Percentiles rank a stretch among this genome's conserved stretches.
These are phyloP conservation scores for Tylochromis polylepis DNA, from an alignment of 2,113 vertebrate genomes.

Conservation along the genomic window DNA sequence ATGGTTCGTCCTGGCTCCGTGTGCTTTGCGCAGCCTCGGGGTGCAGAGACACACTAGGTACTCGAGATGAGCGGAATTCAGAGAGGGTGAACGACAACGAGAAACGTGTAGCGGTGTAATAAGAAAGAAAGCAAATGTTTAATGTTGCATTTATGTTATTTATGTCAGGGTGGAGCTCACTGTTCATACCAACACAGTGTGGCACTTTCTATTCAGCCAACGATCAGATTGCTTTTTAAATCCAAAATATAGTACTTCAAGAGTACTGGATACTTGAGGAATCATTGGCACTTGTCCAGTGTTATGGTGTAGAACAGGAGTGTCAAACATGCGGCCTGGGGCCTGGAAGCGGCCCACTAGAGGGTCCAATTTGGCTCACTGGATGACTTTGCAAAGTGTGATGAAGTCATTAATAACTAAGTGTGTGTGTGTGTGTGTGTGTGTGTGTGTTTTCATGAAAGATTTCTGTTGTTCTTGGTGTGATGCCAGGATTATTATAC, in stretches of 20 bases:
- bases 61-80: neutral
- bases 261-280: neutral
- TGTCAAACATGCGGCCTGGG: neutral
- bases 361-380: neutral
- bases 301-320: neutral
- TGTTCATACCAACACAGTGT: neutral
- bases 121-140: neutral
- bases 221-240: neutral
- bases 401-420: neutral
- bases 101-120: neutral
- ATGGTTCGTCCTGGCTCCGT: neutral
- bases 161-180: neutral
- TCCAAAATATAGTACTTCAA: neutral
- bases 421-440: no score
- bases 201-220: neutral
- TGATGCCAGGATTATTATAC: neutral
- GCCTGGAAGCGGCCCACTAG: neutral
- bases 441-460: neutral
- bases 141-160: neutral
- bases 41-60: neutral
- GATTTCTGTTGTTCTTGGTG: neutral
- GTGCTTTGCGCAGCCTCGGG: neutral
- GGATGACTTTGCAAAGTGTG: neutral
- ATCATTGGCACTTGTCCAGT: neutral
- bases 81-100: neutral